phyloP scores from a whole-genome alignment of 2,113 vertebrate species.

The Origma solitaria region DNA sequence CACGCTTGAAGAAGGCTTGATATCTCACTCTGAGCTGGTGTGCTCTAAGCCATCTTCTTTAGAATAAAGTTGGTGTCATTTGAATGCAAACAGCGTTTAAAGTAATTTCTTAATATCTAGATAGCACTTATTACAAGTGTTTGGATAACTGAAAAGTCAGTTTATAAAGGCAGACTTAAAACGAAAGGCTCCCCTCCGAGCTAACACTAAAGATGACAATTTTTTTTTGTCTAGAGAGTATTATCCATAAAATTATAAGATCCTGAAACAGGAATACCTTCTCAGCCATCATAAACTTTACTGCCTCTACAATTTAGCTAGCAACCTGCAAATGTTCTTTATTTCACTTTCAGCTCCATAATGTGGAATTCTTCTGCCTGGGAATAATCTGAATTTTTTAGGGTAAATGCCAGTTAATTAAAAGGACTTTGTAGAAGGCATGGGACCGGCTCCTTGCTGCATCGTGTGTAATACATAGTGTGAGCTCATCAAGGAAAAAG shows the following conservation, averaged over 20 bases:
- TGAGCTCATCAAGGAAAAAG: background rate
- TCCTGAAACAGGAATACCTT: background rate
- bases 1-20: background rate
- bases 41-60: background rate
- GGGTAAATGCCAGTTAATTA: background rate
- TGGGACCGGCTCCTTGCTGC: background rate
- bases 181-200: background rate
- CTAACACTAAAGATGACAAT: background rate
- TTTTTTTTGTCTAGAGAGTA: background rate
- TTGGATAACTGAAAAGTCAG: background rate
- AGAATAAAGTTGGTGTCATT: background rate
- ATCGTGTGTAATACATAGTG: background rate
- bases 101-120: background rate
- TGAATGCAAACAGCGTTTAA: background rate
- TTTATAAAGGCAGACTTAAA: background rate
- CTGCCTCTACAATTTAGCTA: background rate
- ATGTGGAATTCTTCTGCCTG: background rate
- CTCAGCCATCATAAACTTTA: background rate
- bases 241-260: background rate
- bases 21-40: background rate
- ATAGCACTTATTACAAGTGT: background rate
- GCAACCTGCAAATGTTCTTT: background rate
- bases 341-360: background rate
- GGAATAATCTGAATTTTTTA: background rate
- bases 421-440: background rate